Percentiles rank a stretch among this genome's conserved stretches.
Evolutionary conservation across 1,140 invertebrate genomes (phyloP).

Genomic region (Magallana angulata): DNA sequence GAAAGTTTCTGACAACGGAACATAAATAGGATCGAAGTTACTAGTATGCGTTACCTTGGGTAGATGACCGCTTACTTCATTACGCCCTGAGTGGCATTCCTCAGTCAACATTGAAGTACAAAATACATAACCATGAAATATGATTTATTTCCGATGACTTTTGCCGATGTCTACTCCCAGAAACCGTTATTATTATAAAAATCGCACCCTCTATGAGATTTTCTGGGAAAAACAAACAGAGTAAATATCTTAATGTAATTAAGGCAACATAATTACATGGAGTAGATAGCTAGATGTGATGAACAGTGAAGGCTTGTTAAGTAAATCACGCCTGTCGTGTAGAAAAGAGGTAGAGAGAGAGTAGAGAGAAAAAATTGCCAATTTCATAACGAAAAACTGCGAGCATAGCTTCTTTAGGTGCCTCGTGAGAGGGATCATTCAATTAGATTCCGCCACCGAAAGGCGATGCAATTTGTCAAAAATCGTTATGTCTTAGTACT

Average conservation of each 20-base stretch:
- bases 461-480: slow-evolving; percentile 35
- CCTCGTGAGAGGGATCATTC: slow-evolving; percentile 9
- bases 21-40: too few relatives aligned
- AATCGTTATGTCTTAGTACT: slow-evolving; percentile 18
- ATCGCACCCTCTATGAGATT: neutral
- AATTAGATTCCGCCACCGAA: slow-evolving; percentile 25
- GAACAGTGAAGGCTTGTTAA: slow-evolving; percentile 3
- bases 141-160: slow-evolving; percentile 18
- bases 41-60: too few relatives aligned
- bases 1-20: too few relatives aligned
- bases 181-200: neutral
- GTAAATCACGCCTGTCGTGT: slow-evolving; percentile 29
- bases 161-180: neutral
- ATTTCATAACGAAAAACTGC: slow-evolving; percentile 14
- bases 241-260: slow-evolving; percentile 29
- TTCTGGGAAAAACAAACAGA: neutral
- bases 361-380: neutral
- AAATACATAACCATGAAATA: slow-evolving; percentile 5
- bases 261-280: slow-evolving; percentile 1
- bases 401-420: slow-evolving; percentile 16
- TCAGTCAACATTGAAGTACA: slow-evolving; percentile 4
- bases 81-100: neutral
- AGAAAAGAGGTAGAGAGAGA: neutral
- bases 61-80: neutral
- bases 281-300: neutral